Evolutionary conservation across 2,113 vertebrate genomes (phyloP), one percentile per base, ranked within the genome.

Genomic region (Bubo blakistoni): DNA sequence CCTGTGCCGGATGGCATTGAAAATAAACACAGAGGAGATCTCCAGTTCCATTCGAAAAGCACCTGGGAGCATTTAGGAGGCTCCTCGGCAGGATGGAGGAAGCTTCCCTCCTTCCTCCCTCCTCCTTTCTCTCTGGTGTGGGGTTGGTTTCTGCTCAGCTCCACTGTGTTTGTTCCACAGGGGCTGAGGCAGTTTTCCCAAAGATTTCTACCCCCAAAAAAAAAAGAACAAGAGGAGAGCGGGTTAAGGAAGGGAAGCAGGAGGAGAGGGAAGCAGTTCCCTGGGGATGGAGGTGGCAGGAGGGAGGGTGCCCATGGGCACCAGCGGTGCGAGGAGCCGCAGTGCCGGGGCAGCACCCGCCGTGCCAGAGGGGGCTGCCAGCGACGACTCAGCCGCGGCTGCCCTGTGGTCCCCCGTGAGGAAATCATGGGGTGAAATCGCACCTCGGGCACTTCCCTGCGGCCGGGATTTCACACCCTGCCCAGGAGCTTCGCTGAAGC

Each of bases 61-160:
- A 94, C 88, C 42, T 63, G 87, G 95, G 81, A 95, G 58, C 46
- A 0, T 54, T 94, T 74, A 59, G 71, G 70, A 82, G 63, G 51
- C 49, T 93, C 63, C 79, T 84, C 72, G 16, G 58, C 0, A 9
- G 90, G 46, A 36, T 1, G 38, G 57, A 78, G 67, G 25, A 70
- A 21, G 10, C 15, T 25, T 62, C 18, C 55, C 72, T 54, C 49
- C 38, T 34, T 30, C 54, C 34, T 65, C 36, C 49, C 40, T 27
- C 54, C 54, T 73, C 36, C 27, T 52, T 13, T 25, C 46, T 62
- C 38, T 70, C 15, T 10, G 49, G 69, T 18, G n/a, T 4, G 0
- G 58, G 26, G 49, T 17, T 80, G 49, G 21, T 91, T 47, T n/a
- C 61, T 20, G 36, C 74, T 71, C 77, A 4, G 88, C 62, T 65